Conservation (phyloP, 2,113 vertebrate species). For the Peromyscus polionotus region DNA sequence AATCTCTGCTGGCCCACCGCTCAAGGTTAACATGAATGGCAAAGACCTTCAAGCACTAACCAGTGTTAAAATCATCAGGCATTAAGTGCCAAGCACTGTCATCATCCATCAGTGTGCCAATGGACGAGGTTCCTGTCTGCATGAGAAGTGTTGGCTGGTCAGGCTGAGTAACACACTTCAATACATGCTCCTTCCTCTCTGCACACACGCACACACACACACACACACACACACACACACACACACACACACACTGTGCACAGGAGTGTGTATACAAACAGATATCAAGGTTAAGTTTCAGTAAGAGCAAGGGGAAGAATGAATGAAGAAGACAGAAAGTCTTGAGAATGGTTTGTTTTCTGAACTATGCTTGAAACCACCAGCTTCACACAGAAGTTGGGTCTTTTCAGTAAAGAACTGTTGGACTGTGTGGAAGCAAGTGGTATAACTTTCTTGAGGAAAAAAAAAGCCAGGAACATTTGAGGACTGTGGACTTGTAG, state of each 20-base stretch:
- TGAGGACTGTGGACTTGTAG: neutral
- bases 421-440: neutral
- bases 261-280: neutral
- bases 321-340: neutral
- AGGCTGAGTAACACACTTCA: neutral
- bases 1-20: neutral
- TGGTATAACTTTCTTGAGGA: neutral
- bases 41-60: neutral
- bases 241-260: neutral
- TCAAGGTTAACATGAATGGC: neutral
- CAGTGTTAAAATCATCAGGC: neutral
- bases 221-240: neutral
- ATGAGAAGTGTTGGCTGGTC: neutral
- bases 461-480: neutral
- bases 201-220: neutral
- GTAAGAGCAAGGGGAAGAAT: neutral
- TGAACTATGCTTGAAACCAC: neutral
- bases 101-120: neutral
- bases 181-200: neutral
- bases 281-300: neutral
- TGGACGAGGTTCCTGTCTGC: neutral
- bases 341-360: neutral
- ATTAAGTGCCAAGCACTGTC: neutral
- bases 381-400: neutral
- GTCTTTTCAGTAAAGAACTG: neutral